These are phyloP conservation scores for Eupsittula cactorum DNA, from an alignment of 2,113 vertebrate genomes.

Conservation along the genomic window DNA sequence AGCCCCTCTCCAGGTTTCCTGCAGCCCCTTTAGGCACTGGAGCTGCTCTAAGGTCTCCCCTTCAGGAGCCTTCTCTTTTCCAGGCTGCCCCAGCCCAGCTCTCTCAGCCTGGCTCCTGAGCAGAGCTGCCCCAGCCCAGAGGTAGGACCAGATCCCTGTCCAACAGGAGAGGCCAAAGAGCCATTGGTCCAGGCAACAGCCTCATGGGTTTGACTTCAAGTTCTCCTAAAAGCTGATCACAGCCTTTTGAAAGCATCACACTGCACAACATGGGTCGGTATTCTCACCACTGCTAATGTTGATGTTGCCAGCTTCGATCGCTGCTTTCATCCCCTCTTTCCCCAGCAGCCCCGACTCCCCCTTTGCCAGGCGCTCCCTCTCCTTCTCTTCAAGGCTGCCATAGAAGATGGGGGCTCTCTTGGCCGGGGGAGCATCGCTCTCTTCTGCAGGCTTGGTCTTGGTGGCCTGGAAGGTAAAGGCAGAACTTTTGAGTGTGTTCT, in stretches of 20 bases:
- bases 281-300: conserved; percentile 92
- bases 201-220: neutral
- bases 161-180: neutral
- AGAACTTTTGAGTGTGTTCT: neutral
- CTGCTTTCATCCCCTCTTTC: conserved; percentile 87
- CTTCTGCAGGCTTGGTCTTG: conserved; percentile 80
- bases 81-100: neutral
- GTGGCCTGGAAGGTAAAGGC: conserved; percentile 42
- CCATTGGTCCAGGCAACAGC: rapidly evolving
- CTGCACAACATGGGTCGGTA: neutral
- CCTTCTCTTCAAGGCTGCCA: conserved; percentile 94
- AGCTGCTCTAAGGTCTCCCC: no score
- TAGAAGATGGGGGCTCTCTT: conserved; percentile 91
- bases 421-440: conserved; percentile 76
- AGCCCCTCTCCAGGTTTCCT: no score
- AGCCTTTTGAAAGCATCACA: rapidly evolving
- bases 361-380: conserved; percentile 83
- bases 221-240: neutral
- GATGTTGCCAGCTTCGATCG: conserved; percentile 92
- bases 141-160: neutral
- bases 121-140: neutral
- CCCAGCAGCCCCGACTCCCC: conserved; percentile 68
- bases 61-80: neutral
- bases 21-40: no score
- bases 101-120: neutral